Percentiles rank a stretch among this genome's conserved stretches.
phyloP scores from a whole-genome alignment of 2,888 invertebrate species.

The Unio delphinus region DNA sequence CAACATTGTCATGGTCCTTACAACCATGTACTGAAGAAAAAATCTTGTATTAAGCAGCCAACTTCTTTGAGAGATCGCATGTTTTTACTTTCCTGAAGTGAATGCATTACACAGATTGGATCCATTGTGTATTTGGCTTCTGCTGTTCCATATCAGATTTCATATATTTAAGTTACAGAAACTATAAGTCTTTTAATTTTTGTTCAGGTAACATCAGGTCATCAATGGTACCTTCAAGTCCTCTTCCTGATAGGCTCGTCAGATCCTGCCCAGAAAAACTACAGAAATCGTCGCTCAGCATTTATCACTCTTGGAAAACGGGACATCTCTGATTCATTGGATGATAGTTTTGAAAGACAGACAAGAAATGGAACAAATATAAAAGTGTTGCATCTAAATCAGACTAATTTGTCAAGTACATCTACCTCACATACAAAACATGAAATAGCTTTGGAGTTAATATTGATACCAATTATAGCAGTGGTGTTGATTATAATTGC shows the following conservation, averaged over 20 bases:
- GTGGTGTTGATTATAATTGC: constrained; percentile 24
- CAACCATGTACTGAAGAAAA: too few species aligned
- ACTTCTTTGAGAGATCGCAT: too few species aligned
- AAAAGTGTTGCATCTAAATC: constrained; percentile 32
- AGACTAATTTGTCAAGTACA: constrained; percentile 20
- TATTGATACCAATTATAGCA: constrained; percentile 30
- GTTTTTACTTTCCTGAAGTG: not conserved
- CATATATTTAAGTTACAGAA: too few species aligned
- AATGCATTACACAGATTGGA: too few species aligned
- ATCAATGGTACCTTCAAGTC: constrained; percentile 72
- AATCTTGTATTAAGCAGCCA: too few species aligned
- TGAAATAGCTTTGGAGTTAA: constrained; percentile 14
- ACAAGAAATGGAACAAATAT: constrained; percentile 62
- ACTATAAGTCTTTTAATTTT: constrained; percentile 2
- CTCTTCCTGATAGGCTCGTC: constrained; percentile 64
- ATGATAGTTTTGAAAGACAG: constrained; percentile 21
- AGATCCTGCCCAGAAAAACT: constrained; percentile 32
- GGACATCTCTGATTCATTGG: constrained; percentile 19
- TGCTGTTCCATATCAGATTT: too few species aligned
- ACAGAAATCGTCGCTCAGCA: constrained; percentile 45
- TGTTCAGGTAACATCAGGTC: constrained; percentile 66
- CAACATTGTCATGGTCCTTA: too few species aligned
- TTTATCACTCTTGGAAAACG: constrained; percentile 25
- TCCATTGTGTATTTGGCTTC: too few species aligned
- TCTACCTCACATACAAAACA: constrained; percentile 3